Base-by-base conservation (phyloP, 1,140 invertebrate genomes). In the Colletes gigas region DNA sequence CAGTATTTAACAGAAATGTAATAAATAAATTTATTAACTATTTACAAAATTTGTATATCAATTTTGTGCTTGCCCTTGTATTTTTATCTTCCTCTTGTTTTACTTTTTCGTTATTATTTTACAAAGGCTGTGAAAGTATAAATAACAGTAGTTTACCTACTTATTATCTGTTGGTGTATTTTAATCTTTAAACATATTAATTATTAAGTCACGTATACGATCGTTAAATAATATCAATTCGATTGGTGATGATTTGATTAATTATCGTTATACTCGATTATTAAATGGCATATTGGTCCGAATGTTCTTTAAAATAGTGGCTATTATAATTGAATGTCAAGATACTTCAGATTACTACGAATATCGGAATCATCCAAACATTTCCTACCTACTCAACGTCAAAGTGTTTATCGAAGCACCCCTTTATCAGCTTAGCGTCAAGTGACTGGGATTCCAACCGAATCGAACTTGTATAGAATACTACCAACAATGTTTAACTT, bases 1-100 rank as follows among this genome's bases (percentile, higher is more conserved):
- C 92, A 93, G 92, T 93, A 93, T 93, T 93, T 90, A 91, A 90
- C 83, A 82, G 50, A 88, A 82, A 84, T 88, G 81, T 89, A 87
- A 91, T 87, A 89, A 92, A 92, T 88, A 88, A 89, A 90, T 91
- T 92, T 90, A 85, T 91, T 91, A 90, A 73, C 55, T 78, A 82
- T 82, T 65, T 80, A 19, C n/a, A 10, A 72, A 63, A 15, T 39
- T 30, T 19, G 63, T 59, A 21, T 21, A 9, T 59, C 8, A 17
- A 8, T 44, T 44, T 10, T 30, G 0, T 44, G 7, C 17, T 8
- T 9, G 4, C 7, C 39, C 7, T 41, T 54, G n/a, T n/a, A 41
- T 39, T 12, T 39, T 1, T 15, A 52, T 5, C 4, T 17, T 6
- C 8, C 17, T 10, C 41, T 5, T 52, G 4, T 4, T 1, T 30